Evolutionary conservation across 2,113 vertebrate genomes (phyloP).

Genomic region (Telmatochromis sp.): DNA sequence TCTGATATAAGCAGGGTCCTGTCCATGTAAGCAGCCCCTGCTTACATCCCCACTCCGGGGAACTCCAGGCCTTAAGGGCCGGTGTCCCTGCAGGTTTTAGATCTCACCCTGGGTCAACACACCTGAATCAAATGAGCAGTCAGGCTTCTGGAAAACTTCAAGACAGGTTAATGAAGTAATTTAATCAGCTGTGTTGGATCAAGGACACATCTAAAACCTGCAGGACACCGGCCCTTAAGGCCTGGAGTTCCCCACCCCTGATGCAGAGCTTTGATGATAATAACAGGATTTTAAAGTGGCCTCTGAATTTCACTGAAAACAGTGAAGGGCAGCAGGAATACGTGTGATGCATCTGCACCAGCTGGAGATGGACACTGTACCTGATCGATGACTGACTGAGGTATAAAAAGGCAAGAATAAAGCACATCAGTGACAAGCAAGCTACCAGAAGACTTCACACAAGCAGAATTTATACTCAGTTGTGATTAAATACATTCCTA

Average conservation of each 20-base stretch:
- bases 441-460: background rate
- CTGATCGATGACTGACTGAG: background rate
- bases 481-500: background rate
- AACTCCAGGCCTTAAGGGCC: background rate
- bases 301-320: background rate
- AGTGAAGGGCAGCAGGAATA: background rate
- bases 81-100: background rate
- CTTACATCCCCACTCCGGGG: rapidly evolving
- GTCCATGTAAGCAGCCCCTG: background rate
- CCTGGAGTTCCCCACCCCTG: background rate
- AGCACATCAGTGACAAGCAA: background rate
- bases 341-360: background rate
- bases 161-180: background rate
- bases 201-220: background rate
- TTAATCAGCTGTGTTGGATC: background rate
- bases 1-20: background rate
- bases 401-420: background rate
- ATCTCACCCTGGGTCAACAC: background rate
- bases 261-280: background rate
- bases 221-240: rapidly evolving
- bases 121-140: background rate
- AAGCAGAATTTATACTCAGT: background rate
- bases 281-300: background rate
- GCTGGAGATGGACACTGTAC: background rate
- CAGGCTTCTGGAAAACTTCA: background rate